A percentile compares a stretch with the other conserved stretches of the same genome.
Conservation (phyloP, 2,888 invertebrate species). For the Noctuana brunneofusca region DNA sequence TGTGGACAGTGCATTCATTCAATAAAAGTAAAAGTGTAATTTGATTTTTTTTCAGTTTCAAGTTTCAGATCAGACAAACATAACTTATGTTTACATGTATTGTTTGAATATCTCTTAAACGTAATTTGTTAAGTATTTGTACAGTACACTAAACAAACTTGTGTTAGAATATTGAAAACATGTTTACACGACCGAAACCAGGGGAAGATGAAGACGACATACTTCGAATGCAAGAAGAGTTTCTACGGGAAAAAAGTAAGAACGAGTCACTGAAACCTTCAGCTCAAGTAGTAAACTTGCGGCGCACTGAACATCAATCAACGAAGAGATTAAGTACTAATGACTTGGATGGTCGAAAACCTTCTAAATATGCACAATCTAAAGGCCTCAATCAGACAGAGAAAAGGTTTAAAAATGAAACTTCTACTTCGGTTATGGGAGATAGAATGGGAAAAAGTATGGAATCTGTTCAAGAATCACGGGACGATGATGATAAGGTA, state of each 20-base stretch:
- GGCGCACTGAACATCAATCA: conserved; percentile 49
- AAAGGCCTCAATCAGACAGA: conserved; percentile 68
- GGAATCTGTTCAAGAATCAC: conserved; percentile 35
- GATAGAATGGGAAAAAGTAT: conserved; percentile 66
- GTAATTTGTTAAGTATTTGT: neutral
- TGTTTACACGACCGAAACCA: conserved; percentile 86
- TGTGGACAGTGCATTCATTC: too few species aligned
- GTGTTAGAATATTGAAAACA: conserved; percentile 44
- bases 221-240: conserved; percentile 88
- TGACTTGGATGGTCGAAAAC: conserved; percentile 51
- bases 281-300: conserved; percentile 82
- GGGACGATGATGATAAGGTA: conserved; percentile 63
- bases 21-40: too few species aligned
- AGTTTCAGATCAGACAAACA: neutral
- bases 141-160: neutral
- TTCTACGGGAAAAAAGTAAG: conserved; percentile 79
- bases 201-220: conserved; percentile 89
- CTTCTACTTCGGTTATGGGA: conserved; percentile 49
- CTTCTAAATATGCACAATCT: conserved; percentile 70
- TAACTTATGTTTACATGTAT: neutral
- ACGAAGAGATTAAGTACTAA: conserved; percentile 48
- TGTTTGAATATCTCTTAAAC: neutral
- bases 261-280: conserved; percentile 83
- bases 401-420: conserved; percentile 63
- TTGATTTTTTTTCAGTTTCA: neutral